Evolutionary conservation across 1,140 invertebrate species (phyloP).

Genomic region (Sinonovacula constricta): DNA sequence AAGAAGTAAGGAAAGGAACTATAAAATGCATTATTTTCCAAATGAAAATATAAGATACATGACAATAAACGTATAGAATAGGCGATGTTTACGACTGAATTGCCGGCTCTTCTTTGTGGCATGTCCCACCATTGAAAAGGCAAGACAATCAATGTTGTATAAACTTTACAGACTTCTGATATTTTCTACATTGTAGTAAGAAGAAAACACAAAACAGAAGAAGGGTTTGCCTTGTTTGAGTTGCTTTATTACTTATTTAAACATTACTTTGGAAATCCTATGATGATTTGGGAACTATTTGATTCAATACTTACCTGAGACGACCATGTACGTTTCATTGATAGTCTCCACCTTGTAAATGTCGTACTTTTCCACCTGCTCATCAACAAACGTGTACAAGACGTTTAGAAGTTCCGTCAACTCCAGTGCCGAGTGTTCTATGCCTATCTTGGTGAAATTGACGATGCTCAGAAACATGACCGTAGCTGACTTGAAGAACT

Average conservation of each 20-base stretch:
- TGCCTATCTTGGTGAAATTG: conserved; percentile 27
- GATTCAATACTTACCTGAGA: conserved; percentile 35
- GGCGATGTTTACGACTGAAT: neutral
- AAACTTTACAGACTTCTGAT: too few relatives aligned
- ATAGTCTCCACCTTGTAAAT: conserved; percentile 48
- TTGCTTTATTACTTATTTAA: too few relatives aligned
- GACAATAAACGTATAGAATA: too few relatives aligned
- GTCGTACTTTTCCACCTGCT: conserved; percentile 31
- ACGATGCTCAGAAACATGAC: conserved; percentile 41
- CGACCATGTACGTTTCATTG: conserved; percentile 48
- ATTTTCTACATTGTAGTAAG: too few relatives aligned
- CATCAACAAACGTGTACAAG: conserved; percentile 32
- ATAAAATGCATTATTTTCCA: too few relatives aligned
- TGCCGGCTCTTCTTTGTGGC: too few relatives aligned
- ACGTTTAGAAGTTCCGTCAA: conserved; percentile 21
- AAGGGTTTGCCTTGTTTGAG: too few relatives aligned
- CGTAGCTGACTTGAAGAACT: conserved; percentile 44
- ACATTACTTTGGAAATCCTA: too few relatives aligned
- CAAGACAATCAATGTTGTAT: neutral
- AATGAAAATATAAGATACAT: too few relatives aligned
- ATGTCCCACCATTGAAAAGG: neutral
- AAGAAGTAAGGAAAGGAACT: too few relatives aligned
- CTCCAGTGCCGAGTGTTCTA: conserved; percentile 17
- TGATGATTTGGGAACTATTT: too few relatives aligned
- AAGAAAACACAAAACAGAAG: too few relatives aligned